Evolutionary conservation across 2,797 vertebrate species (phyloP).

Genomic region (Mus minutoides): DNA sequence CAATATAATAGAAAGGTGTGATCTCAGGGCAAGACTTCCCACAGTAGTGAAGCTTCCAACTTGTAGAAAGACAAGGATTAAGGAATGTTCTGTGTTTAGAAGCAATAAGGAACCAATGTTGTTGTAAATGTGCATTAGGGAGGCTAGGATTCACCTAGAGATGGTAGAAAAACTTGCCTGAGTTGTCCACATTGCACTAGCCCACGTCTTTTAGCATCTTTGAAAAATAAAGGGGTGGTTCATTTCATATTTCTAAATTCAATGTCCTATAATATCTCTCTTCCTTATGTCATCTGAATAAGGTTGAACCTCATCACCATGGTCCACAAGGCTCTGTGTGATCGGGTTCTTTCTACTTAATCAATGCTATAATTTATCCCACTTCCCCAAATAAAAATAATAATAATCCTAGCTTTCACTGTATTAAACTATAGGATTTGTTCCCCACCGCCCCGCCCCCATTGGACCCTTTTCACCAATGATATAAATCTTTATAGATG

Average conservation of each 20-base stretch:
- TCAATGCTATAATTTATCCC: neutral
- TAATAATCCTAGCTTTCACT: neutral
- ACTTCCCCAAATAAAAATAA: neutral
- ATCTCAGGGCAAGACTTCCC: neutral
- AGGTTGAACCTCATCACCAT: neutral
- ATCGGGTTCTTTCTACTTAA: neutral
- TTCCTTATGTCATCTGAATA: neutral
- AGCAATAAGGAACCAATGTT: neutral
- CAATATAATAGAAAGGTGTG: neutral
- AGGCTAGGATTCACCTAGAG: neutral
- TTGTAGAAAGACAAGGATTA: neutral
- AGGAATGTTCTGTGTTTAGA: neutral
- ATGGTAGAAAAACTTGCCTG: neutral
- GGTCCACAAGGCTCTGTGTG: neutral
- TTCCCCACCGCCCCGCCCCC: accelerated
- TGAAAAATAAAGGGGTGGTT: neutral
- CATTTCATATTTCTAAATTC: neutral
- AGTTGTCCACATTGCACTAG: too few relatives aligned
- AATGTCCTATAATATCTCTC: neutral
- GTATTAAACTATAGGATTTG: neutral
- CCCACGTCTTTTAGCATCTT: neutral
- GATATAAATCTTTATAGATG: neutral
- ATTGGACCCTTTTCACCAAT: neutral
- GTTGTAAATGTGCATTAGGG: neutral
- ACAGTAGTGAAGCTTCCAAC: neutral